A percentile compares a stretch with the other conserved stretches of the same genome.
Conservation (phyloP, 1,140 invertebrate species). For the Drosophila trapezifrons region DNA sequence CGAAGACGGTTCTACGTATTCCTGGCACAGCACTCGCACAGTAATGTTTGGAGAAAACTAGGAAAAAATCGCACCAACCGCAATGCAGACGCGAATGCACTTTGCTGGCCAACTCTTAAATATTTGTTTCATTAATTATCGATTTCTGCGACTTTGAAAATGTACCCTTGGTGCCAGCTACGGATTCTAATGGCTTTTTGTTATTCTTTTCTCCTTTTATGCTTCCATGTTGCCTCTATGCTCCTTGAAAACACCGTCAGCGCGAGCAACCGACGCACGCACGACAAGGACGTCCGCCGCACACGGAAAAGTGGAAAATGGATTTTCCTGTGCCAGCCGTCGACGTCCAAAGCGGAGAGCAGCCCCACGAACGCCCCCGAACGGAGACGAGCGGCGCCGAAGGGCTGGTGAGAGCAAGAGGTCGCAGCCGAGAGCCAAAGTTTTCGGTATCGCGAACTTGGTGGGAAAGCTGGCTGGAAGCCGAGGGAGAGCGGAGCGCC, state of each 20-base stretch:
- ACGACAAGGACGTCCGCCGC: slow-evolving; percentile 75
- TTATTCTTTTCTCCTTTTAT: slow-evolving; percentile 28
- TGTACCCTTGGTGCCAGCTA: slow-evolving; percentile 12
- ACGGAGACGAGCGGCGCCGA: slow-evolving; percentile 2
- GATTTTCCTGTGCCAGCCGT: slow-evolving; percentile 53
- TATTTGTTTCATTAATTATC: slow-evolving; percentile 17
- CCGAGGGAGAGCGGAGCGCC: background rate
- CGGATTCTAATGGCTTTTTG: slow-evolving; percentile 19
- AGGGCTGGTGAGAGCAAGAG: background rate
- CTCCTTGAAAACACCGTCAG: slow-evolving; percentile 52
- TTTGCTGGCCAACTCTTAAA: slow-evolving; percentile 2
- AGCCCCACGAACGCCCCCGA: background rate
- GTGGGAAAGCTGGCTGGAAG: slow-evolving; percentile 10
- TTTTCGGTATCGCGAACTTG: slow-evolving; percentile 8
- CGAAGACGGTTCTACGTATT: slow-evolving; percentile 40
- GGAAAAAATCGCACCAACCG: slow-evolving; percentile 21
- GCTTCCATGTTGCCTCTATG: slow-evolving; percentile 34
- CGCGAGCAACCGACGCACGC: slow-evolving; percentile 62
- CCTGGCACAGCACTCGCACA: slow-evolving; percentile 41
- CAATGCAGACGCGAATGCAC: slow-evolving; percentile 10
- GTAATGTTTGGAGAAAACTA: slow-evolving; percentile 15
- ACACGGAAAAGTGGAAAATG: slow-evolving; percentile 71
- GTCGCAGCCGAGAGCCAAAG: background rate
- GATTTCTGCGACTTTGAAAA: slow-evolving; percentile 37
- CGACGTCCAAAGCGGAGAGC: slow-evolving; percentile 9